Evolutionary conservation across 2,888 invertebrate species (phyloP), one percentile per base, ranked within the genome.

Genomic region (Stictocephala bisonia): DNA sequence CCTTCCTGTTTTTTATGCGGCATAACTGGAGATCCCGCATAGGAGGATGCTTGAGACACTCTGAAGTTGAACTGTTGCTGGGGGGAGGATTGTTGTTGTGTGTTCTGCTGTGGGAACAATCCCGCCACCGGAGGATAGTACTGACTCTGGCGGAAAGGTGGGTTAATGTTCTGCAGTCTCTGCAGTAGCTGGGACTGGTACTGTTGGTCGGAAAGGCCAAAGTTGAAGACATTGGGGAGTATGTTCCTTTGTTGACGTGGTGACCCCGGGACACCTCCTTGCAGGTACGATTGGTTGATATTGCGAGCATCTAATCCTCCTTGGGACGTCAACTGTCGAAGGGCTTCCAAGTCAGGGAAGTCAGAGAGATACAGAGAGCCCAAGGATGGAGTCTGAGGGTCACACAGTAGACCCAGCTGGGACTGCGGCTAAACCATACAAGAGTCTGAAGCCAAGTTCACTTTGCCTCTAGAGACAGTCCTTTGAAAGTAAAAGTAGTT

Each of bases 1-100:
- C 13, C 27, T 24, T 48, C 72, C 48, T 29, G 71, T 70, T 41
- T 41, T 24, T 77, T 74, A 53, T 78, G 77, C 7, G 74, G 75
- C 9, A 84, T 82, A 74, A 81, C 82, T 56, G 85, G 82, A 71
- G 84, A 80, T 71, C 83, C 83, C 15, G 83, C 81, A 31, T 83
- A 81, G 64, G 83, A 82, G 15, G 84, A 78, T 6, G 89, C 91
- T 90, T 93, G 93, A 67, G 92, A 91, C 79, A 90, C 86, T 83
- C 76, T 51, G 35, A 75, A 77, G 83, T 84, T 78, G 83, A 85
- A 72, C 74, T 77, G 82, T 79, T 31, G 79, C 76, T 71, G 81
- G 2, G 84, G 80, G 48, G 84, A 83, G 56, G 84, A 75, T 58
- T 83, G 79, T 68, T 83, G 75, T 29, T 83, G 82, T 1, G 82